Conservation (phyloP, 2,113 vertebrate species). For the Pagrus major region DNA sequence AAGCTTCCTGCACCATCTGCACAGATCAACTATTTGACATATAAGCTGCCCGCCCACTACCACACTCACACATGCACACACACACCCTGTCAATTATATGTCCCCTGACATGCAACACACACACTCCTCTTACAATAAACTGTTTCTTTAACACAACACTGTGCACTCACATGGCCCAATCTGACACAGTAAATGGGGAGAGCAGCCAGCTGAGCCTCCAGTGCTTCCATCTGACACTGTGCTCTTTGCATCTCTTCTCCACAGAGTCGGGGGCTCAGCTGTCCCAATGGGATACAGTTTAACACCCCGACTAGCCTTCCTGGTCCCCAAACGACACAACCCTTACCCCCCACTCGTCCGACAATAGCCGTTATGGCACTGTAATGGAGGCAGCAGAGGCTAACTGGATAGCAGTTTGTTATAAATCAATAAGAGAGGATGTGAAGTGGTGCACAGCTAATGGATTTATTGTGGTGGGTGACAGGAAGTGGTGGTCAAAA, state of each 20-base stretch:
- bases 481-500: slow-evolving; percentile 73
- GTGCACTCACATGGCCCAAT: slow-evolving; percentile 23
- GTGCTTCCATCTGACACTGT: slow-evolving; percentile 28
- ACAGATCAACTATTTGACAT: slow-evolving; percentile 50
- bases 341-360: not conserved
- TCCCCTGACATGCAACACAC: slow-evolving; percentile 51
- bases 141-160: slow-evolving; percentile 47
- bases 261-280: slow-evolving; percentile 8
- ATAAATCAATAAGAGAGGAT: slow-evolving; percentile 78
- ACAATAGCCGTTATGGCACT: slow-evolving; percentile 31
- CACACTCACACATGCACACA: slow-evolving; percentile 9
- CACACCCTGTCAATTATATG: slow-evolving; percentile 6
- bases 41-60: slow-evolving; percentile 8
- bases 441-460: slow-evolving; percentile 75
- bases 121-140: slow-evolving; percentile 27
- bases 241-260: slow-evolving; percentile 12
- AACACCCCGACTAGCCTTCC: slow-evolving; percentile 29
- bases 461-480: slow-evolving; percentile 73
- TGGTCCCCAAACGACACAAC: slow-evolving; percentile 22
- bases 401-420: slow-evolving; percentile 56
- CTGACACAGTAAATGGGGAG: slow-evolving; percentile 38
- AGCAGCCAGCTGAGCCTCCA: slow-evolving; percentile 46
- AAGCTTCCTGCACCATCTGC: slow-evolving; percentile 67
- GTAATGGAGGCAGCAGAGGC: slow-evolving; percentile 48
- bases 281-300: slow-evolving; percentile 22